These are phyloP conservation scores for Drosophila lini DNA, from an alignment of 1,140 invertebrate genomes.

Conservation along the genomic window DNA sequence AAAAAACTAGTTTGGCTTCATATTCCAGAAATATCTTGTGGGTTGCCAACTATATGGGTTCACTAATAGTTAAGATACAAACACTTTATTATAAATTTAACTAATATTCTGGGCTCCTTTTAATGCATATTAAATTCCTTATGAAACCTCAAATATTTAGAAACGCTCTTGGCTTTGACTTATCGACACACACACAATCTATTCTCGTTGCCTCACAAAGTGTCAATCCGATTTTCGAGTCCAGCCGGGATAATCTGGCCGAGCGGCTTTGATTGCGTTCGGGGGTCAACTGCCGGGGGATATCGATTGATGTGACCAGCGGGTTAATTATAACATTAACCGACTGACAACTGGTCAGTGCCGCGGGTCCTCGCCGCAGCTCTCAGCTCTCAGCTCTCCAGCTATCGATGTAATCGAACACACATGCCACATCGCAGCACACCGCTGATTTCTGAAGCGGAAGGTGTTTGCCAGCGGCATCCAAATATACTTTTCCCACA, in stretches of 20 bases:
- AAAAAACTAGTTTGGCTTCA: background rate
- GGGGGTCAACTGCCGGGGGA: slow-evolving; percentile 32
- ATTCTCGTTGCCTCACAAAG: slow-evolving; percentile 20
- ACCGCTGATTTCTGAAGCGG: slow-evolving; percentile 77
- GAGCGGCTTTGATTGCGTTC: slow-evolving; percentile 31
- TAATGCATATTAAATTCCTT: background rate
- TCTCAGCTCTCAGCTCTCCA: background rate
- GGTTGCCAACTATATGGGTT: too few species aligned
- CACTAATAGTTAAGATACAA: background rate
- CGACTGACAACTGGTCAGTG: slow-evolving; percentile 73
- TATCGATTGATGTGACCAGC: slow-evolving; percentile 43
- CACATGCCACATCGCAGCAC: slow-evolving; percentile 39
- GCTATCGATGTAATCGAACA: slow-evolving; percentile 37
- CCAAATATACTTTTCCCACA: slow-evolving; percentile 73
- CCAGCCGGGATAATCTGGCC: slow-evolving; percentile 16
- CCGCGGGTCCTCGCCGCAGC: slow-evolving; percentile 17
- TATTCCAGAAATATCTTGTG: background rate
- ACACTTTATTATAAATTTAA: too few species aligned
- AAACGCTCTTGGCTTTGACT: slow-evolving; percentile 1
- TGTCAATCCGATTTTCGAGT: slow-evolving; percentile 33
- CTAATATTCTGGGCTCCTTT: background rate
- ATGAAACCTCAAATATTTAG: background rate
- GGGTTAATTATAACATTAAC: slow-evolving; percentile 81
- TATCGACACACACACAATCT: slow-evolving; percentile 6
- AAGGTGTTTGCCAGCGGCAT: slow-evolving; percentile 72